phyloP scores from a whole-genome alignment of 2,797 vertebrate genomes.

The Distichodus sexfasciatus region DNA sequence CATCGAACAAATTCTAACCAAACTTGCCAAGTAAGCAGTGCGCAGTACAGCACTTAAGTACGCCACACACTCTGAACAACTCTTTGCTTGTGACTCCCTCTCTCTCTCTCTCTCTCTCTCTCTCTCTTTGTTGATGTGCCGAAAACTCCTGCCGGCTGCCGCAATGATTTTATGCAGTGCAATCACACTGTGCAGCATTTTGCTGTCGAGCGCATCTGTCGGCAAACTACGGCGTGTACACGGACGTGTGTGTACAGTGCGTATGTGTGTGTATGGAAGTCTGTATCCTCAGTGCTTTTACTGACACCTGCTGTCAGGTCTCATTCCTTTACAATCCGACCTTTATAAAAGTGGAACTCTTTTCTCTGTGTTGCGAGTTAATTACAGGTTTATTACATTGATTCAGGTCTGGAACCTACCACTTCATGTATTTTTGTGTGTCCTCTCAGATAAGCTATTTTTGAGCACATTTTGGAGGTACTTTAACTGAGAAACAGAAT shows the following conservation, averaged over 20 bases:
- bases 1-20: neutral
- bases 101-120: neutral
- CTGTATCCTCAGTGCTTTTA: slow-evolving; percentile 36
- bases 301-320: slow-evolving; percentile 50
- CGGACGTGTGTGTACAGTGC: neutral
- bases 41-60: neutral
- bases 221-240: neutral
- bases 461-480: too few relatives aligned
- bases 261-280: neutral
- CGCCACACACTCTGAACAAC: neutral
- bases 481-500: too few relatives aligned
- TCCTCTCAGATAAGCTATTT: too few relatives aligned
- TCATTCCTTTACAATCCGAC: neutral
- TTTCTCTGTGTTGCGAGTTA: neutral
- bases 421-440: too few relatives aligned
- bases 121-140: neutral
- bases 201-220: slow-evolving; percentile 3
- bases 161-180: slow-evolving; percentile 15
- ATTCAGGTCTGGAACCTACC: too few relatives aligned
- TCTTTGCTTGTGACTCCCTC: too few relatives aligned
- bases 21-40: neutral
- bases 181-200: slow-evolving; percentile 12
- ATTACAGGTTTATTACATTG: neutral
- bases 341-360: too few relatives aligned
- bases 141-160: neutral